phyloP scores from a whole-genome alignment of 1,140 invertebrate species.

The Colletes latitarsis region DNA sequence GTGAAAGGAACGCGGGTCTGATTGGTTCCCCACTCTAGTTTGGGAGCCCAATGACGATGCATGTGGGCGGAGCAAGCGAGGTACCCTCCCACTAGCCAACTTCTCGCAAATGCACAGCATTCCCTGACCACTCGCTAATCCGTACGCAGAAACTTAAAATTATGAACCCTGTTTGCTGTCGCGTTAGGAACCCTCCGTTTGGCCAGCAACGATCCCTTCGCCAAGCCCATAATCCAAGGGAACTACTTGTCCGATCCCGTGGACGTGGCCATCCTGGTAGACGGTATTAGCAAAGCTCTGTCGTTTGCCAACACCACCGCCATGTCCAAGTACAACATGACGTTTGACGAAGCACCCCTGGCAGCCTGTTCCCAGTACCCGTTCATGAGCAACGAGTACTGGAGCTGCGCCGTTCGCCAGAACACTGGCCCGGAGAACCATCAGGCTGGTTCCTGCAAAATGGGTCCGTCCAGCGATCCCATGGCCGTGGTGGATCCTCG shows the following conservation, averaged over 20 bases:
- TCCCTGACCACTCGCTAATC: too few relatives aligned
- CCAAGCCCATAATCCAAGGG: conserved; percentile 83
- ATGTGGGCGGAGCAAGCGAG: too few relatives aligned
- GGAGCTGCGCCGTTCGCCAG: conserved; percentile 88
- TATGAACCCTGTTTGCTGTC: background rate
- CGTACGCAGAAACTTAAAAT: too few relatives aligned
- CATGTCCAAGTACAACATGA: conserved; percentile 79
- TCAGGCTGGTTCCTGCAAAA: conserved; percentile 91
- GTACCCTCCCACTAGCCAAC: too few relatives aligned
- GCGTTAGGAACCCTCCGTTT: conserved; percentile 71
- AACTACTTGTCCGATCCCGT: conserved; percentile 81
- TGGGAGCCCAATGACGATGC: too few relatives aligned
- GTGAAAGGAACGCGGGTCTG: too few relatives aligned
- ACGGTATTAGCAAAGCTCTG: conserved; percentile 80
- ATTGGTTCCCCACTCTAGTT: too few relatives aligned
- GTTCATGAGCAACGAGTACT: conserved; percentile 88
- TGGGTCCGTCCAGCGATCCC: conserved; percentile 86
- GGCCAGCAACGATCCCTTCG: conserved; percentile 81
- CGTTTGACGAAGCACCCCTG: conserved; percentile 75
- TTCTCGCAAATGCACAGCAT: too few relatives aligned
- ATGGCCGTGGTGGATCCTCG: conserved; percentile 87
- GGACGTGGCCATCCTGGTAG: conserved; percentile 77
- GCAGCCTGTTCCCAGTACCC: conserved; percentile 82
- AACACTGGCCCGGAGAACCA: conserved; percentile 92
- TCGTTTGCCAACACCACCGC: conserved; percentile 76